Conservation (phyloP, 2,113 vertebrate species). For the Pseudorectes ferrugineus region DNA sequence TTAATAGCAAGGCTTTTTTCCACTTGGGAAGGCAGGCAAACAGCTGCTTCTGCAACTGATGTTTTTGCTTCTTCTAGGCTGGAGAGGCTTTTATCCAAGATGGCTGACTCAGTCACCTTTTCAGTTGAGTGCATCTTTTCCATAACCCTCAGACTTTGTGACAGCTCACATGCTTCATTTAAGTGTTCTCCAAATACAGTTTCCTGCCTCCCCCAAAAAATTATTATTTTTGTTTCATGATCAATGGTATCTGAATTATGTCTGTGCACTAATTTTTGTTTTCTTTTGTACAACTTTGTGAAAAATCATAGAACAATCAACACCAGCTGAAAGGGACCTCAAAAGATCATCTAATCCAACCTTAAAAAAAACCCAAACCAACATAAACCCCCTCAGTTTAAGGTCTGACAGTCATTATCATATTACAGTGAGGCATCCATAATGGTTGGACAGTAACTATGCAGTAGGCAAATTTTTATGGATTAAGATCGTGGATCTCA, state of each 20-base stretch:
- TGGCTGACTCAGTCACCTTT: neutral
- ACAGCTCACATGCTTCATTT: neutral
- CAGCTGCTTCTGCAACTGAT: neutral
- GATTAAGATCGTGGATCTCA: neutral
- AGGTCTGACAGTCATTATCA: neutral
- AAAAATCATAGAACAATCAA: neutral
- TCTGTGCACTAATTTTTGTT: neutral
- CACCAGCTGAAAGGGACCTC: neutral
- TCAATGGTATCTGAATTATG: neutral
- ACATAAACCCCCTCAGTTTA: neutral
- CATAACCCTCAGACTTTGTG: neutral
- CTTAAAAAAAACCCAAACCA: accelerated
- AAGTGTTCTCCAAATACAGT: neutral
- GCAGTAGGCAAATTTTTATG: neutral
- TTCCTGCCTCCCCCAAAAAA: accelerated
- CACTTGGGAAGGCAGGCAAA: neutral
- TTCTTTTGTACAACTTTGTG: neutral
- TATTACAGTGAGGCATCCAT: neutral
- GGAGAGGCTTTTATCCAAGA: constrained; percentile 1
- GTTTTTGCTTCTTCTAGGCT: neutral
- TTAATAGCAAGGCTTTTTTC: neutral
- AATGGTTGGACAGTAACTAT: neutral
- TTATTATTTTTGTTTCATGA: neutral
- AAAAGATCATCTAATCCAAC: neutral
- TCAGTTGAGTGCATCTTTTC: neutral